These are phyloP conservation scores for Pelodiscus sinensis DNA, from an alignment of 2,113 vertebrate genomes.

Conservation along the genomic window DNA sequence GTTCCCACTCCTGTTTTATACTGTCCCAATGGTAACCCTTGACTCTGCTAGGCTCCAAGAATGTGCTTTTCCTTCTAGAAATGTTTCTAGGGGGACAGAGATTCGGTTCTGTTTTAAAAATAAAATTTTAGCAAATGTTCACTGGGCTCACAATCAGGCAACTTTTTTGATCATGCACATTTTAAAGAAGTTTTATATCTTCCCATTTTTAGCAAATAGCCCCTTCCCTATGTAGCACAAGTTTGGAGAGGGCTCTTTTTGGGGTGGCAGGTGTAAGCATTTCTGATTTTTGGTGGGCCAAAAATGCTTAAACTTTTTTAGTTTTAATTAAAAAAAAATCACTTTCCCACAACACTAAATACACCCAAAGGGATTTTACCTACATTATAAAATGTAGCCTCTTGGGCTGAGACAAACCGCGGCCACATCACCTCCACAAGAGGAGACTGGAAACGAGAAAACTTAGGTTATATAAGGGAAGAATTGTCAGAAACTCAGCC, in stretches of 20 bases:
- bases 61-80: fast-evolving
- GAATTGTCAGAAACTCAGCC: background rate
- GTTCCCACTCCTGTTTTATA: too few relatives aligned
- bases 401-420: background rate
- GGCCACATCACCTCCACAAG: fast-evolving
- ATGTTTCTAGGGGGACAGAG: background rate
- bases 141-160: fast-evolving
- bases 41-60: background rate
- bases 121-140: too few relatives aligned
- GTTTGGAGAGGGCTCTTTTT: background rate
- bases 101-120: fast-evolving
- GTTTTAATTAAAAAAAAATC: too few relatives aligned
- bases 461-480: background rate
- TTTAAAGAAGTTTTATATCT: background rate
- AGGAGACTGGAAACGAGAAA: background rate
- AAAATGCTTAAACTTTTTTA: background rate
- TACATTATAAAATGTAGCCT: background rate
- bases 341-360: background rate
- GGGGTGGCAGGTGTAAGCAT: background rate
- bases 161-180: fast-evolving
- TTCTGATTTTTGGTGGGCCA: background rate
- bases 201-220: background rate
- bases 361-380: background rate
- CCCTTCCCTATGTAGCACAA: background rate
- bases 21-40: too few relatives aligned